A percentile compares a stretch with the other conserved stretches of the same genome.
Conservation (phyloP, 2,888 invertebrate genomes). For the Oscheius sp. region DNA sequence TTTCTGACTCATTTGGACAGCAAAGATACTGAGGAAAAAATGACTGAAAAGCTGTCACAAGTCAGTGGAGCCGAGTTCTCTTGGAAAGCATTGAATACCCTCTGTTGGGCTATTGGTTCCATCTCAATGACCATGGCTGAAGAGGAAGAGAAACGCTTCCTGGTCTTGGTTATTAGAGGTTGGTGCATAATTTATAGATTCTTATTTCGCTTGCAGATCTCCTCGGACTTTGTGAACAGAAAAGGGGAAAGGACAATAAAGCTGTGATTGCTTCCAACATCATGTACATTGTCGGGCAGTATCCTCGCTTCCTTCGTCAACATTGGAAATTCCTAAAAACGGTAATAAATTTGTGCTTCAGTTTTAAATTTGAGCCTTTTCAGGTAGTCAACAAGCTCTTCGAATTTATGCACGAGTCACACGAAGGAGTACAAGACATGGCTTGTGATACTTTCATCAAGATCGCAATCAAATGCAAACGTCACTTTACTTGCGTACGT, state of each 20-base stretch:
- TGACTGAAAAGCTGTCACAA: conserved; percentile 98
- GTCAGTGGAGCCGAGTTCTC: conserved; percentile 98
- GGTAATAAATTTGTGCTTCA: conserved; percentile 78
- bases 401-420: conserved; percentile 99
- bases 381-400: conserved; percentile 93
- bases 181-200: background rate
- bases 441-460: conserved; percentile 99
- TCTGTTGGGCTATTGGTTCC: conserved; percentile 99
- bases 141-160: conserved; percentile 97
- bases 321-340: conserved; percentile 99
- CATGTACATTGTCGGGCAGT: conserved; percentile 99
- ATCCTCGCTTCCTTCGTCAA: conserved; percentile 95
- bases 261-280: conserved; percentile 99
- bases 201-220: too few relatives aligned
- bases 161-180: conserved; percentile 94
- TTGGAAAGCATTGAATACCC: conserved; percentile 98
- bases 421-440: conserved; percentile 97
- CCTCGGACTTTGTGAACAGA: conserved; percentile 95
- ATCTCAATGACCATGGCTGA: conserved; percentile 99
- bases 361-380: background rate
- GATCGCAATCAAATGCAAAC: conserved; percentile 95
- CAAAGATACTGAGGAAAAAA: conserved; percentile 95
- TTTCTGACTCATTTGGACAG: conserved; percentile 98
- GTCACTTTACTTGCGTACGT: conserved; percentile 88
- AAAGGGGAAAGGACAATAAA: conserved; percentile 98